phyloP scores from a whole-genome alignment of 2,113 vertebrate species.

The Baryphthengus martii region DNA sequence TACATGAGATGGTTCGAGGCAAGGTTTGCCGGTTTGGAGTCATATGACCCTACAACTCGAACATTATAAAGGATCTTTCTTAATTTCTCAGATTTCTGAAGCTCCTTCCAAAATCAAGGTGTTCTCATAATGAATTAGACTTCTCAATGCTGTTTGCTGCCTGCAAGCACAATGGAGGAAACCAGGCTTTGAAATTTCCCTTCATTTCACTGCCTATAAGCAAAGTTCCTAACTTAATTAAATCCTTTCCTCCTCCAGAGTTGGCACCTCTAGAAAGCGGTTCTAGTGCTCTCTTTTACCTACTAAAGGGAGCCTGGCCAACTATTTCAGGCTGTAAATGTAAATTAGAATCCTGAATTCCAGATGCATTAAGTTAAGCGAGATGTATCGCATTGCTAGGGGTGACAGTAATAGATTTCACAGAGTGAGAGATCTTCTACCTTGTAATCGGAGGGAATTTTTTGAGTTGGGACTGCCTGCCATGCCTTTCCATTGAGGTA shows the following conservation, averaged over 20 bases:
- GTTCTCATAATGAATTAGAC: neutral
- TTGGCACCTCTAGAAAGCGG: neutral
- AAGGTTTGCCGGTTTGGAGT: neutral
- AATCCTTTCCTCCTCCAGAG: neutral
- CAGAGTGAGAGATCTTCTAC: neutral
- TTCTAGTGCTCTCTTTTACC: neutral
- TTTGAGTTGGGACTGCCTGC: neutral
- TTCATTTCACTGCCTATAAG: neutral
- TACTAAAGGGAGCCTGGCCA: neutral
- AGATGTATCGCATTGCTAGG: neutral
- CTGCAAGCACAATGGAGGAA: neutral
- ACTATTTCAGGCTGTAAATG: neutral
- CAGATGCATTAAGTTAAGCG: neutral
- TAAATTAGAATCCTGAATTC: constrained; percentile 5
- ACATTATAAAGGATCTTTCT: neutral
- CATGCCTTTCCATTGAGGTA: neutral
- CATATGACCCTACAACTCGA: neutral
- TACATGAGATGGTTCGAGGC: neutral
- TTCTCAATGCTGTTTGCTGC: neutral
- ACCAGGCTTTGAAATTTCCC: neutral
- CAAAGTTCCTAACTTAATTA: neutral
- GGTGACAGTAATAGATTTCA: neutral
- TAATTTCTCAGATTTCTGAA: neutral
- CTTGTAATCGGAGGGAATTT: constrained; percentile 18
- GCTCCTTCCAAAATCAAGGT: neutral